phyloP scores from a whole-genome alignment of 2,113 vertebrate genomes.

The Dipodomys ordii region DNA sequence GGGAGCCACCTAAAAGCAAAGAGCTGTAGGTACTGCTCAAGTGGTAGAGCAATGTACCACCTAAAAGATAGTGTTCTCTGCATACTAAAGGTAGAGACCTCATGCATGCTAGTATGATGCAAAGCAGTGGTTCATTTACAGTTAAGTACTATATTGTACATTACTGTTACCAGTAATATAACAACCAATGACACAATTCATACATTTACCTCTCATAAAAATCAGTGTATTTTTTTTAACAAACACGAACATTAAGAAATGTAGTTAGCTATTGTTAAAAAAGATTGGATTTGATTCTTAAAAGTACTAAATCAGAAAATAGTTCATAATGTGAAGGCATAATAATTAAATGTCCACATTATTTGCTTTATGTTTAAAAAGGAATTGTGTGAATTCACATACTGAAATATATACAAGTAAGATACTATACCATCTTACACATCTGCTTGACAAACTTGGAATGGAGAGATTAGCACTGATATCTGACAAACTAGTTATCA shows the following conservation, averaged over 20 bases:
- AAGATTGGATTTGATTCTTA: not conserved
- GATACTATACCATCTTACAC: not conserved
- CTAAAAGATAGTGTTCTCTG: too few relatives aligned
- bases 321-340: not conserved
- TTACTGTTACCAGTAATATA: conserved; percentile 14
- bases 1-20: too few relatives aligned
- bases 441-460: conserved; percentile 6
- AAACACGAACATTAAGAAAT: conserved; percentile 1
- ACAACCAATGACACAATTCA: not conserved
- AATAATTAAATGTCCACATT: not conserved
- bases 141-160: not conserved
- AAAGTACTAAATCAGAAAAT: conserved; percentile 31
- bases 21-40: too few relatives aligned
- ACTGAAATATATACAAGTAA: not conserved
- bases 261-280: not conserved
- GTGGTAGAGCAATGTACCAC: too few relatives aligned
- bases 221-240: not conserved
- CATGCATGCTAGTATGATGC: too few relatives aligned
- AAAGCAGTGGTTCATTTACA: not conserved
- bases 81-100: too few relatives aligned
- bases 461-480: not conserved
- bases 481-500: not conserved
- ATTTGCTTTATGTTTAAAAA: conserved; percentile 43
- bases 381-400: not conserved
- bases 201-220: not conserved